Base-by-base conservation (phyloP, 2,113 vertebrate genomes). In the Rhinolophus ferrumequinum region DNA sequence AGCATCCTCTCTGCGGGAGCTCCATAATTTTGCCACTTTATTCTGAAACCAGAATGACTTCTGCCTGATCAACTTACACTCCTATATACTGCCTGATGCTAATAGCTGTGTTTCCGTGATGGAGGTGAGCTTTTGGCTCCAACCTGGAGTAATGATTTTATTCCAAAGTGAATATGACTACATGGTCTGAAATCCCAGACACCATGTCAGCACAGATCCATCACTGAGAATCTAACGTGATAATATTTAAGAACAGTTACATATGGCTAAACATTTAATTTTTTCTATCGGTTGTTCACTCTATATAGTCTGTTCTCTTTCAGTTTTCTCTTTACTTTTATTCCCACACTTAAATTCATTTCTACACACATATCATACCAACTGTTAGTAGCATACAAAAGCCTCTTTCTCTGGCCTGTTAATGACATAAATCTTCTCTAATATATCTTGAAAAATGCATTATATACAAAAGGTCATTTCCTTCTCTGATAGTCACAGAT, bases 381-480 rank as follows among this genome's bases (percentile, higher is more conserved):
- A 66, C 77, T 35, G 24, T 93, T 67, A 67, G 62, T 8, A 88
- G 44, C 58, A 69, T 56, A 79, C 26, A 96, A 93, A 88, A 82
- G 77, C 44, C 19, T 95, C 50, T 50, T 96, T 92, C 50, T 95
- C 88, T 81, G 82, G n/a, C 70, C 86, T 89, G 77, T 82, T 89
- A 56, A 33, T 79, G 90, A 97, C 89, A 86, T 77, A 77, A 76
- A 64, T 70, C 81, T 94, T 77, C 82, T 93, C 26, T 91, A 85
- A 77, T 66, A 50, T 56, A 93, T 82, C 77, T 64, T 86, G 60
- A 88, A 76, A 94, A 95, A 70, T 79, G 44, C 54, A 88, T 86
- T 97, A 77, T 79, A 83, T 82, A 94, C 14, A 16, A 95, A 93
- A 88, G 50, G 41, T 47, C 95, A 91, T 73, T 94, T 93, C 85